phyloP scores from a whole-genome alignment of 2,888 invertebrate species.

The Polyommatus icarus region DNA sequence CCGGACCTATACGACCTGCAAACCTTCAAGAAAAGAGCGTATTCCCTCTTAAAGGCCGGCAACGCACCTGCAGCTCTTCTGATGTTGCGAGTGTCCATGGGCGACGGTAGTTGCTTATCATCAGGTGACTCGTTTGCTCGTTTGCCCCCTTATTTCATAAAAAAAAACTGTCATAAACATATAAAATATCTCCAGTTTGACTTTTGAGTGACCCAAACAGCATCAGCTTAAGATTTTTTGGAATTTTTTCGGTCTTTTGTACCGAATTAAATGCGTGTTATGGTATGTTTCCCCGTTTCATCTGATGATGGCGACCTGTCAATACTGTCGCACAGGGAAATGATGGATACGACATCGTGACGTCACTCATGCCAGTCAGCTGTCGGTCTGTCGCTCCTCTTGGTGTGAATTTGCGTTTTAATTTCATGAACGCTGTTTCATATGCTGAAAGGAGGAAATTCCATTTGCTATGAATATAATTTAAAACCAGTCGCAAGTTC shows the following conservation, averaged over 20 bases:
- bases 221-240: no score
- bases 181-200: background rate
- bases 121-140: no score
- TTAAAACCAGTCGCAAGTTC: background rate
- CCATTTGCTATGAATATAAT: background rate
- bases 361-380: background rate
- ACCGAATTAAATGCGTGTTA: background rate
- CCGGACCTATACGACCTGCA: no score
- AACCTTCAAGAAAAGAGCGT: no score
- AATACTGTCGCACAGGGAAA: background rate
- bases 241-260: background rate
- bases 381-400: background rate
- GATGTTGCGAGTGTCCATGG: no score
- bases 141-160: no score
- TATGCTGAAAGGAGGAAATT: no score
- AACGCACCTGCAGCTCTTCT: no score
- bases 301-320: background rate
- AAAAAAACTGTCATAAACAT: no score
- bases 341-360: background rate
- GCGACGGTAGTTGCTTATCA: no score
- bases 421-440: background rate
- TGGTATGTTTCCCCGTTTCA: background rate
- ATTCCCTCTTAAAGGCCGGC: no score
- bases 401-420: slow-evolving; percentile 1
- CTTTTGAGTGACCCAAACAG: no score